Evolutionary conservation across 2,888 invertebrate genomes (phyloP), one percentile per base, ranked within the genome.

Genomic region (Brachyptera putata): DNA sequence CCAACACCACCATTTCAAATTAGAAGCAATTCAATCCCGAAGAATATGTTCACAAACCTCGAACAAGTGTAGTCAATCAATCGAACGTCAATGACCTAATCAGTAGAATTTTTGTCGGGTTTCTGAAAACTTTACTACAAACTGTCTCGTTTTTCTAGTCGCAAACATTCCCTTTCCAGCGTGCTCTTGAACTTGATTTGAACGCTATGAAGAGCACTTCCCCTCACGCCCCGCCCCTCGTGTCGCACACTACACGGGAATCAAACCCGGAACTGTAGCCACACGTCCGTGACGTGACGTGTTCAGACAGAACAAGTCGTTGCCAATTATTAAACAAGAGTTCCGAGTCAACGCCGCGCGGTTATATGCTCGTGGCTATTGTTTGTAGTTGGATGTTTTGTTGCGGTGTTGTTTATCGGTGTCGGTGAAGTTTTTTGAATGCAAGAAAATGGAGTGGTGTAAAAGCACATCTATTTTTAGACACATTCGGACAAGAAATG

Each of bases 211-310:
- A 36, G 18, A 21, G 53, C 22, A 11, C 25, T 25, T 13, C 9
- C 30, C 18, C 36, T 53, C 21, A 50, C 25, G 34, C 18, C 37
- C 50, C 39, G 26, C 60, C 22, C 60, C 41, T 24, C 56, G 30
- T 24, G 37, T 39, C 58, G 2, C 48, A 9, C 22, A 16, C 13
- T 24, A 24, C 50, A 57, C 60, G 58, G 57, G 63, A 55, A 56
- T 63, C 63, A 57, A 63, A 63, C 63, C 63, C 61, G 61, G 61
- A 63, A 63, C 61, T 63, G 57, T 57, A 56, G n/a, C 57, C 43
- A 36, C n/a, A n/a, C 48, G 57, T 34, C 59, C 62, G 62, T 62
- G 62, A 62, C 62, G 59, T 34, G 24, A n/a, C n/a, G n/a, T n/a
- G n/a, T n/a, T n/a, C 53, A 36, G 53, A 36, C 53, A 36, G 11